Percentiles rank a stretch among this genome's conserved stretches.
These are phyloP conservation scores for Muntiacus reevesi DNA, from an alignment of 2,113 vertebrate species.

Conservation along the genomic window DNA sequence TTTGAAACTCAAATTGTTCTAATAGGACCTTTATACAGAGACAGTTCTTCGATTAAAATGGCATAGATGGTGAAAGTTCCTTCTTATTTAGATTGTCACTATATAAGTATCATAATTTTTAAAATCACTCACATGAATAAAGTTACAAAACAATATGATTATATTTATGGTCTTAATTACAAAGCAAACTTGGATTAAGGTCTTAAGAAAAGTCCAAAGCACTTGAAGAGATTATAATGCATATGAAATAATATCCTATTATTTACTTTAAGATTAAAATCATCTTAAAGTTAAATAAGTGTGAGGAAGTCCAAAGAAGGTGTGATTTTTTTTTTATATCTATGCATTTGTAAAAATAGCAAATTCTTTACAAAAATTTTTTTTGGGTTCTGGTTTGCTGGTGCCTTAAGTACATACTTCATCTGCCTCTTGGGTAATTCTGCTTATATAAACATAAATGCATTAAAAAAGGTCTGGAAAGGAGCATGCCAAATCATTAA, in stretches of 20 bases:
- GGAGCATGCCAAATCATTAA: not conserved
- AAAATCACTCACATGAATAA: not conserved
- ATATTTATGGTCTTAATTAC: not conserved
- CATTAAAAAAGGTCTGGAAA: not conserved
- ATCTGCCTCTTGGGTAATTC: not conserved
- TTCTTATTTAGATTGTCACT: not conserved
- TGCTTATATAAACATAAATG: not conserved
- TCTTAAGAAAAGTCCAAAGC: not conserved
- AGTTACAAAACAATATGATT: not conserved
- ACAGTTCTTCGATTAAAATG: not conserved
- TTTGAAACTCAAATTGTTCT: conserved; percentile 40
- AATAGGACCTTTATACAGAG: not conserved
- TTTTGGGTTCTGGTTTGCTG: not conserved
- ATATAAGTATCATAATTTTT: not conserved
- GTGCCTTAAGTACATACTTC: not conserved
- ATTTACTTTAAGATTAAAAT: conserved; percentile 34
- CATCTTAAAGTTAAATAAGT: conserved; percentile 12
- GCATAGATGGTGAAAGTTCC: not conserved
- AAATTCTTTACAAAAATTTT: not conserved
- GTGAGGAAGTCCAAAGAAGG: not conserved
- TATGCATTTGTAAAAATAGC: not conserved
- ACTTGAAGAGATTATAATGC: not conserved
- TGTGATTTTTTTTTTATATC: conserved; percentile 1
- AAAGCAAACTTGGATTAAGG: not conserved
- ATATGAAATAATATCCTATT: conserved; percentile 6